Evolutionary conservation across 1,140 invertebrate species (phyloP).

Genomic region (Polypedilum vanderplanki): DNA sequence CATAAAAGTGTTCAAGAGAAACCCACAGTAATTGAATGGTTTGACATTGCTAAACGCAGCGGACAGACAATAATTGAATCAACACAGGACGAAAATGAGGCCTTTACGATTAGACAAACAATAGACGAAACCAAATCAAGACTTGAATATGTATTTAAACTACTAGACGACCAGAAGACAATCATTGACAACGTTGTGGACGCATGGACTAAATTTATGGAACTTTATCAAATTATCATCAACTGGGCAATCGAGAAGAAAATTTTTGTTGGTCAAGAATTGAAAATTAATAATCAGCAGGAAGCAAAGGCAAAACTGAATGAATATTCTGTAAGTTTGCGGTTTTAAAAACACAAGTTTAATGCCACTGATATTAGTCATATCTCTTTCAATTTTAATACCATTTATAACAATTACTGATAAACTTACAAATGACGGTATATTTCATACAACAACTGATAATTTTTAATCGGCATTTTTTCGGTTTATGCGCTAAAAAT

Average conservation of each 20-base stretch:
- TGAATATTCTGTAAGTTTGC: slow-evolving; percentile 72
- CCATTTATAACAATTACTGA: too few relatives aligned
- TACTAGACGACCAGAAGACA: slow-evolving; percentile 74
- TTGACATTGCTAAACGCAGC: slow-evolving; percentile 70
- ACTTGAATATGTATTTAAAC: slow-evolving; percentile 63
- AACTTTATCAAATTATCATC: slow-evolving; percentile 71
- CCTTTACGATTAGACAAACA: slow-evolving; percentile 65
- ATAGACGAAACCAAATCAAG: slow-evolving; percentile 69
- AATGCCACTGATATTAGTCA: too few relatives aligned
- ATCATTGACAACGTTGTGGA: slow-evolving; percentile 80
- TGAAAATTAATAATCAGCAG: slow-evolving; percentile 67
- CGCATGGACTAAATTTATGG: slow-evolving; percentile 78
- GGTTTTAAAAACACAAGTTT: too few relatives aligned
- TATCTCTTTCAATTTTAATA: too few relatives aligned
- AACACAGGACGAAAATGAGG: slow-evolving; percentile 67
- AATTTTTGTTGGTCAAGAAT: slow-evolving; percentile 65
- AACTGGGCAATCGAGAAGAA: slow-evolving; percentile 77
- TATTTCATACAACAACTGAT: too few relatives aligned
- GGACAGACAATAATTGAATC: slow-evolving; percentile 71
- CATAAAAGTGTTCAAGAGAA: slow-evolving; percentile 70
- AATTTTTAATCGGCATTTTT: too few relatives aligned
- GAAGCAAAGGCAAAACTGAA: slow-evolving; percentile 77
- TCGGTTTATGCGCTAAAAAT: too few relatives aligned
- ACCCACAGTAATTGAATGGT: slow-evolving; percentile 60
- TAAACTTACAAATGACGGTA: too few relatives aligned